Conservation (phyloP, 2,797 vertebrate species). For the Phataginus tetradactyla region DNA sequence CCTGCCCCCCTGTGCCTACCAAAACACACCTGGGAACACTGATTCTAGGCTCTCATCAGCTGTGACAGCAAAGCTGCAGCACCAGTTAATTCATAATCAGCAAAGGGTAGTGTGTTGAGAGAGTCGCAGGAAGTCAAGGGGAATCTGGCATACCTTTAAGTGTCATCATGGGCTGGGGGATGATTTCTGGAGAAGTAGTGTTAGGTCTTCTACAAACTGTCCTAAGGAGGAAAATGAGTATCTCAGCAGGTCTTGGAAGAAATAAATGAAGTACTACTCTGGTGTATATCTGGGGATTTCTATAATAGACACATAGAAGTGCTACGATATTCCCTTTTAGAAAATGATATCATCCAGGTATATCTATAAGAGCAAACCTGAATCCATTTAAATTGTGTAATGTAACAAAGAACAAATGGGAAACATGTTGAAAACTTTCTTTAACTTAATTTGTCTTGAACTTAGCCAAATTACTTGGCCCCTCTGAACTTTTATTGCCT, state of each 20-base stretch:
- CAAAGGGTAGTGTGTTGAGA: slow-evolving; percentile 68
- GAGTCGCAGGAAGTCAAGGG: slow-evolving; percentile 63
- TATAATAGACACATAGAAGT: neutral
- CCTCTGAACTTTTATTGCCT: neutral
- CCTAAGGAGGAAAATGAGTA: neutral
- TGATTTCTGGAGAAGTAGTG: neutral
- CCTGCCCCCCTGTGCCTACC: slow-evolving; percentile 50
- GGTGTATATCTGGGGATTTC: neutral
- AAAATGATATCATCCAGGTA: slow-evolving; percentile 8
- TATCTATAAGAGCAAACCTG: neutral
- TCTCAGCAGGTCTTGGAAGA: neutral
- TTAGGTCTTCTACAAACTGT: neutral
- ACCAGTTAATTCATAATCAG: slow-evolving; percentile 79
- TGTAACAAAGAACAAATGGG: neutral
- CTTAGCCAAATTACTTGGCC: neutral
- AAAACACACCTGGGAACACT: slow-evolving; percentile 77
- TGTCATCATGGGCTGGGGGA: neutral
- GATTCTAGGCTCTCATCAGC: slow-evolving; percentile 83
- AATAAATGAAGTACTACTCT: neutral
- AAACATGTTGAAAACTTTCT: neutral
- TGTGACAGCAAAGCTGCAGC: slow-evolving; percentile 80
- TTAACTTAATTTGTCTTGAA: neutral
- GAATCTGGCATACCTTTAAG: slow-evolving; percentile 46
- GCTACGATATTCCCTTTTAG: neutral
- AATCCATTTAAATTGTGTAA: neutral